A percentile compares a stretch with the other conserved stretches of the same genome.
phyloP scores from a whole-genome alignment of 2,797 vertebrate genomes.

The Gymnoscopelus microlampas region DNA sequence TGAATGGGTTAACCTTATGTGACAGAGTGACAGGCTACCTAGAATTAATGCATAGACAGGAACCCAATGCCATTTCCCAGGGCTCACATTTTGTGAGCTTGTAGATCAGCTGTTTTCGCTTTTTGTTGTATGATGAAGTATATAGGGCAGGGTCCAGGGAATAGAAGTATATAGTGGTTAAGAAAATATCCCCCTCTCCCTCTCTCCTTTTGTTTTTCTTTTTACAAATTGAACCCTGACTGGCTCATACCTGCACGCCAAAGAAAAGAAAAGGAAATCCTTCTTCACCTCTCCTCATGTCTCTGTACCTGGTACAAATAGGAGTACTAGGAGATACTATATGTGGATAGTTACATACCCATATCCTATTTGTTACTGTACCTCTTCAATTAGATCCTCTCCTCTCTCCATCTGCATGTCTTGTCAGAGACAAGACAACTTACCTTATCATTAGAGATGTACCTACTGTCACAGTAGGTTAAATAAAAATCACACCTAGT shows the following conservation, averaged over 20 bases:
- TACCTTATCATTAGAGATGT: slow-evolving; percentile 23
- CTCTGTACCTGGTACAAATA: too few species aligned
- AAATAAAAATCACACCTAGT: too few species aligned
- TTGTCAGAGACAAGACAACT: slow-evolving; percentile 17
- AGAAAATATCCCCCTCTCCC: slow-evolving; percentile 2
- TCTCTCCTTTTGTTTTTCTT: not conserved
- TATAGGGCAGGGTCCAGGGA: too few species aligned
- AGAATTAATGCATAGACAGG: slow-evolving; percentile 20
- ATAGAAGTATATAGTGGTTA: too few species aligned
- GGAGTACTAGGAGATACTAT: too few species aligned
- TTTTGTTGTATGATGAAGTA: too few species aligned
- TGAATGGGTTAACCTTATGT: too few species aligned
- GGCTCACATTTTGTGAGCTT: not conserved
- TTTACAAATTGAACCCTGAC: not conserved
- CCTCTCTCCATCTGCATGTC: slow-evolving; percentile 8
- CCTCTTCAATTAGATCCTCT: slow-evolving; percentile 4
- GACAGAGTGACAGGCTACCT: slow-evolving; percentile 8
- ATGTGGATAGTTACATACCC: too few species aligned
- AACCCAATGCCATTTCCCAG: not conserved
- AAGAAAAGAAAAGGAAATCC: not conserved
- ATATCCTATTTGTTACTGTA: not conserved
- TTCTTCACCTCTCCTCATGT: slow-evolving; percentile 13
- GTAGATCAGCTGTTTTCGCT: too few species aligned
- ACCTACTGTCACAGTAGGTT: slow-evolving; percentile 8
- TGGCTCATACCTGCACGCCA: not conserved